phyloP scores from a whole-genome alignment of 1,140 invertebrate genomes.

The Magallana ariakensis region DNA sequence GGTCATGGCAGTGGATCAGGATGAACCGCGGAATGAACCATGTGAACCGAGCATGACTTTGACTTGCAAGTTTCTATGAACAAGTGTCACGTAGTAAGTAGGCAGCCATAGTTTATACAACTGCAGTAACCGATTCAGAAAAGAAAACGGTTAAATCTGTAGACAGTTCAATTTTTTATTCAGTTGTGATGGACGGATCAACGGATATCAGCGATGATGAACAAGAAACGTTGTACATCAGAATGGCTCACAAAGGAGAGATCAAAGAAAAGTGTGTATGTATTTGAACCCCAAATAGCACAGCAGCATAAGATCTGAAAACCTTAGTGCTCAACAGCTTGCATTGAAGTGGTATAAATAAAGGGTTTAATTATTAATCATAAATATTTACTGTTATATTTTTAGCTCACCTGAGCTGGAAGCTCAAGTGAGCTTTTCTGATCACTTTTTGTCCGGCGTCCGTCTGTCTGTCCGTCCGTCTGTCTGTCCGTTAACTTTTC shows the following conservation, averaged over 20 bases:
- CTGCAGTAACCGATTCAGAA: slow-evolving; percentile 21
- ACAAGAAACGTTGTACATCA: slow-evolving; percentile 51
- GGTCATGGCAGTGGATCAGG: no score
- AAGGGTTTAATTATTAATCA: neutral
- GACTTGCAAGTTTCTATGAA: no score
- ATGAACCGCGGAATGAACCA: no score
- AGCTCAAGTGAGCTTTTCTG: no score
- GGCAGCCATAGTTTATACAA: neutral
- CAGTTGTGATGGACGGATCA: slow-evolving; percentile 55
- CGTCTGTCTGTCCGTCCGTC: no score
- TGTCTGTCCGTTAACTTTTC: no score
- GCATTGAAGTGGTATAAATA: neutral
- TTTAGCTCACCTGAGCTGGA: no score
- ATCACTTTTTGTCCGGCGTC: no score
- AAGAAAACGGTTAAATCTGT: neutral
- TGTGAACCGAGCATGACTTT: no score
- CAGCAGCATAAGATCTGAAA: slow-evolving; percentile 39
- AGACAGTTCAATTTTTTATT: no score
- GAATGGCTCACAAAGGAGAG: slow-evolving; percentile 15
- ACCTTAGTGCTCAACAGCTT: slow-evolving; percentile 43
- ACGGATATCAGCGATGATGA: slow-evolving; percentile 56
- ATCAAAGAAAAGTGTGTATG: slow-evolving; percentile 43
- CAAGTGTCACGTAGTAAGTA: neutral
- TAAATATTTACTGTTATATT: no score
- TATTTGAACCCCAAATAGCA: slow-evolving; percentile 51